Conservation (phyloP, 2,113 vertebrate genomes). For the Microtus pennsylvanicus region DNA sequence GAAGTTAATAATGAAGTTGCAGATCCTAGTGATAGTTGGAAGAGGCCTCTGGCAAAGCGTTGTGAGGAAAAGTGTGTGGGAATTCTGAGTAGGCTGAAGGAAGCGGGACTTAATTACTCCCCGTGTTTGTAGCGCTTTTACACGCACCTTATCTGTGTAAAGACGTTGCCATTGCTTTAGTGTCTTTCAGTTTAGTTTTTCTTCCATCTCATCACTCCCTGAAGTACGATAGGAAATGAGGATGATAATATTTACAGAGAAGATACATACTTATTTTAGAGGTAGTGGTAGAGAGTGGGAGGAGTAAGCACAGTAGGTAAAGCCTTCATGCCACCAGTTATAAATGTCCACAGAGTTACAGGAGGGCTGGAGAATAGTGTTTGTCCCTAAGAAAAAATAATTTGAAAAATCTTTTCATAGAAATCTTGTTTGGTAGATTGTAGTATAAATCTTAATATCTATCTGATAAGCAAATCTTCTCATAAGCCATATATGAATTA, state of each 20-base stretch:
- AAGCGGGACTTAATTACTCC: not conserved
- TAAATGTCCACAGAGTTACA: not conserved
- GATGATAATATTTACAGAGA: not conserved
- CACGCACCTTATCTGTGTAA: not conserved
- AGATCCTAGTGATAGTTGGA: not conserved
- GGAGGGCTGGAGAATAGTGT: not conserved
- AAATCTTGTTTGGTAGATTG: not conserved
- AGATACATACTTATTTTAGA: not conserved
- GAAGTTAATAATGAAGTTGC: not conserved
- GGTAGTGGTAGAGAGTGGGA: not conserved
- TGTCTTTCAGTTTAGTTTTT: not conserved
- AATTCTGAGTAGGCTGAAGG: not conserved
- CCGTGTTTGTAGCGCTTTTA: not conserved
- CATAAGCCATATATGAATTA: conserved; percentile 30
- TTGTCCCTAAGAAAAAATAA: not conserved
- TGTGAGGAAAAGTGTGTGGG: not conserved
- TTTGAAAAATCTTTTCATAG: not conserved
- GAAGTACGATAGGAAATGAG: not conserved
- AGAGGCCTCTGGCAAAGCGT: not conserved
- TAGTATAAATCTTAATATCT: not conserved
- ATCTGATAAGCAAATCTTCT: conserved; percentile 13
- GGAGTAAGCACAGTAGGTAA: not conserved
- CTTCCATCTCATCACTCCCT: not conserved
- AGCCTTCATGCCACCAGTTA: not conserved
- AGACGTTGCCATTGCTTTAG: not conserved